Evolutionary conservation across 2,888 invertebrate genomes (phyloP).

Genomic region (Azorinus chamasolen): DNA sequence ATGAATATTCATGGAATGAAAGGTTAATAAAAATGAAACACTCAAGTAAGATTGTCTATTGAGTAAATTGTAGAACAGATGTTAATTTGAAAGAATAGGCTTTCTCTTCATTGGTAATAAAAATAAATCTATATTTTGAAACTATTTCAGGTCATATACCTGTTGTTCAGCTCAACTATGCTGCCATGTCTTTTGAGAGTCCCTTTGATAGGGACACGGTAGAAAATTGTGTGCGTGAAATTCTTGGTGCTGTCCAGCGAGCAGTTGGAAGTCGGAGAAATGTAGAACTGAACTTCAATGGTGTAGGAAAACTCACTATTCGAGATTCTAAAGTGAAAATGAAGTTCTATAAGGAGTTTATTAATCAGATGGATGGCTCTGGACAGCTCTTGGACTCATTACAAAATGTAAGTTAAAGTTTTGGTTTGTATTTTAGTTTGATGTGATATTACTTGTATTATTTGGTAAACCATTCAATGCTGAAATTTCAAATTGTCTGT

Average conservation of each 20-base stretch:
- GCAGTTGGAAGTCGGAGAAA: constrained; percentile 82
- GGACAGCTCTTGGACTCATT: constrained; percentile 84
- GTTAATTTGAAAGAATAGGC: too few species aligned
- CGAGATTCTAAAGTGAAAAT: constrained; percentile 85
- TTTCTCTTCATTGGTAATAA: too few species aligned
- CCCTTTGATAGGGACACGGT: constrained; percentile 85
- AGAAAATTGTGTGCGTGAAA: constrained; percentile 85
- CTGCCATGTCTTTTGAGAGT: constrained; percentile 84
- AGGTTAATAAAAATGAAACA: too few species aligned
- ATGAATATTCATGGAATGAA: too few species aligned
- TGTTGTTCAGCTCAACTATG: constrained; percentile 85
- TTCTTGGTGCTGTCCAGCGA: constrained; percentile 81
- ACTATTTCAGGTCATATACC: constrained; percentile 84
- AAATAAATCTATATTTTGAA: too few species aligned
- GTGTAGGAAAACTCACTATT: constrained; percentile 85
- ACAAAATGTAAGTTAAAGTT: constrained; percentile 83
- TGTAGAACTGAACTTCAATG: constrained; percentile 85
- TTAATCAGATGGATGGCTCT: constrained; percentile 85
- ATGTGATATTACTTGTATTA: too few species aligned
- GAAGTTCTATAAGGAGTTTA: constrained; percentile 86
- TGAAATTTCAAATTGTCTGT: too few species aligned
- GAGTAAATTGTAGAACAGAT: too few species aligned
- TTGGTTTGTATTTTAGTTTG: too few species aligned
- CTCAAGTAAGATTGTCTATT: too few species aligned
- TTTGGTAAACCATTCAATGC: too few species aligned